A percentile compares a stretch with the other conserved stretches of the same genome.
Evolutionary conservation across 2,797 vertebrate species (phyloP).

Genomic region (Peromyscus melanophrys): DNA sequence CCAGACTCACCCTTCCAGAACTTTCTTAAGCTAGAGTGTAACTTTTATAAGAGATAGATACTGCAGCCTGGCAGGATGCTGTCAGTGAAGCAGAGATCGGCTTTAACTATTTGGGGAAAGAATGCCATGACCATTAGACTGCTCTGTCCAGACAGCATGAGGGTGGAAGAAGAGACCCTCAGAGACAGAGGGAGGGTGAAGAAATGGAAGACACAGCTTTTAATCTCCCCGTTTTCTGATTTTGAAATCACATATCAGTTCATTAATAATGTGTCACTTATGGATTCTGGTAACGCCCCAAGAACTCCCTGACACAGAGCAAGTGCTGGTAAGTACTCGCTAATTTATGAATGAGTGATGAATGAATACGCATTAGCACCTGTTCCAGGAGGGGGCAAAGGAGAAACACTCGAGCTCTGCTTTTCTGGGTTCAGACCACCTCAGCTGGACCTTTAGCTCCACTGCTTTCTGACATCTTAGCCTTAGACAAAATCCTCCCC

Average conservation of each 20-base stretch:
- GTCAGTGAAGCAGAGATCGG: background rate
- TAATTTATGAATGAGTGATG: background rate
- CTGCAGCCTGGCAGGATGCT: background rate
- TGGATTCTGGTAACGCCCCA: background rate
- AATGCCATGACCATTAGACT: background rate
- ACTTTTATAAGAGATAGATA: background rate
- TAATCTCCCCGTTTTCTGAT: background rate
- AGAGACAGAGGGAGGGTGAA: background rate
- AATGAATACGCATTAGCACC: background rate
- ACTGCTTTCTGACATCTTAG: background rate
- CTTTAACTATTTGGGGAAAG: background rate
- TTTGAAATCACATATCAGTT: constrained; percentile 7
- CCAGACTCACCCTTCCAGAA: background rate
- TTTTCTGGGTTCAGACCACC: background rate
- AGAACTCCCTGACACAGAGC: background rate
- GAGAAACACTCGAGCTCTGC: background rate
- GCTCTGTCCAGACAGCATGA: background rate
- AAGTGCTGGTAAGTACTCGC: background rate
- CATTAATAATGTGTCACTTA: background rate
- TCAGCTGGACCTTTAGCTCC: background rate
- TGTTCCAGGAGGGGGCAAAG: background rate
- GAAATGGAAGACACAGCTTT: background rate
- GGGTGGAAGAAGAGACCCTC: background rate
- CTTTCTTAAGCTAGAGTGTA: background rate
- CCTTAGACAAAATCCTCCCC: background rate